Evolutionary conservation across 2,113 vertebrate genomes (phyloP).

Genomic region (Paradoxurus hermaphroditus): DNA sequence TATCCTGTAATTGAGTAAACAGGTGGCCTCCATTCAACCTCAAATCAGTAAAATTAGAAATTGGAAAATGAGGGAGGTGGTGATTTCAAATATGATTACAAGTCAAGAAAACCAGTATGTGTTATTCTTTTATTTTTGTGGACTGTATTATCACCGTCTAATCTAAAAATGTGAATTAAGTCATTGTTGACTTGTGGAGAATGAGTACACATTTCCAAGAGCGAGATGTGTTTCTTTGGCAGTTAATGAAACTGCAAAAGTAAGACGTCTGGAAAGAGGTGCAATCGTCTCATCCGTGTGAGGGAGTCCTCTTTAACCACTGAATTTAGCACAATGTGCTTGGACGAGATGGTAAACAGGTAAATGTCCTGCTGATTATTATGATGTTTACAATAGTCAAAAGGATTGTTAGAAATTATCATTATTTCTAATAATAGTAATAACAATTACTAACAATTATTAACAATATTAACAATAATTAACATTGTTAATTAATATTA

Average conservation of each 20-base stretch:
- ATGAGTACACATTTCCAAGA: constrained; percentile 27
- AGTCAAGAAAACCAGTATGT: background rate
- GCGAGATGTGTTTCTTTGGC: constrained; percentile 1
- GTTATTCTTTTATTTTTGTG: constrained; percentile 56
- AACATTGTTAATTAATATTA: no score
- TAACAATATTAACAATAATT: no score
- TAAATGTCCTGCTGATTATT: constrained; percentile 52
- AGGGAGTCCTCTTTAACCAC: constrained; percentile 40
- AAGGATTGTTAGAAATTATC: constrained; percentile 31
- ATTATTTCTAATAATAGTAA: no score
- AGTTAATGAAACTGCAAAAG: constrained; percentile 60
- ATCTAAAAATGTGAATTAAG: constrained; percentile 67
- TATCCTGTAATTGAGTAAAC: constrained; percentile 55
- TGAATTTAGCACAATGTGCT: constrained; percentile 21
- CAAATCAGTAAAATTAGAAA: constrained; percentile 58
- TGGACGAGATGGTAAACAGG: constrained; percentile 30
- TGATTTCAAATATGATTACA: constrained; percentile 24
- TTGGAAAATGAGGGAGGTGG: constrained; percentile 63
- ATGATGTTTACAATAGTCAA: no score
- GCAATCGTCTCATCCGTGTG: background rate
- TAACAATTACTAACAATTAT: no score
- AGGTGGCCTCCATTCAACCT: constrained; percentile 61
- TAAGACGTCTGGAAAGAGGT: constrained; percentile 35
- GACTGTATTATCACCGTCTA: constrained; percentile 26
- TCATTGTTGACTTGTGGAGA: background rate